Evolutionary conservation across 2,797 vertebrate genomes (phyloP).

Genomic region (Enteromius paludinosus): DNA sequence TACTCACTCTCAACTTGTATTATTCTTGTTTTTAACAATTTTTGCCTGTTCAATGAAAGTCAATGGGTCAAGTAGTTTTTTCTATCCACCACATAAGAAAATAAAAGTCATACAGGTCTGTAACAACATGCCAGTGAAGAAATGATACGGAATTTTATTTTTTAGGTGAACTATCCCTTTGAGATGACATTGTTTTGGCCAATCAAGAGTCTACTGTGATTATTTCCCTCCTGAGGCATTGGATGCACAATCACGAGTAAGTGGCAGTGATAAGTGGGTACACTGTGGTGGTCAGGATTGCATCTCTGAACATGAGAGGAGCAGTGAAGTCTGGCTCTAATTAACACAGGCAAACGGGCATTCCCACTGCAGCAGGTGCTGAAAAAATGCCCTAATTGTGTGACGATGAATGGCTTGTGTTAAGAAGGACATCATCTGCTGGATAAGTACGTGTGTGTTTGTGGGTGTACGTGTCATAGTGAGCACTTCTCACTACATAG

Average conservation of each 20-base stretch:
- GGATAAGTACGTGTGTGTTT: constrained; percentile 50
- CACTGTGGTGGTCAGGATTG: constrained; percentile 42
- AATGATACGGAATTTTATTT: neutral
- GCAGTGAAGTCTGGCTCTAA: constrained; percentile 56
- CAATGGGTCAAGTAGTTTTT: neutral
- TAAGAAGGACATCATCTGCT: constrained; percentile 52
- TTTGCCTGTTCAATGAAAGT: neutral
- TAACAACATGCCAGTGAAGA: neutral
- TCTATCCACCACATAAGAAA: neutral
- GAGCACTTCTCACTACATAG: constrained; percentile 43
- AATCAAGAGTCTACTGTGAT: neutral
- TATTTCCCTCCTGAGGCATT: constrained; percentile 10
- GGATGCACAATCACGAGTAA: constrained; percentile 39
- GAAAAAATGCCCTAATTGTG: constrained; percentile 60
- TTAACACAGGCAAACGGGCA: constrained; percentile 55
- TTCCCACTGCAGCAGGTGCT: constrained; percentile 62
- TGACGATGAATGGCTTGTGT: constrained; percentile 58
- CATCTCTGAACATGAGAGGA: constrained; percentile 43
- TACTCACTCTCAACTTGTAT: neutral
- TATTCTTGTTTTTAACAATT: neutral
- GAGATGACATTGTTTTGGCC: neutral
- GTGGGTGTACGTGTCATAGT: constrained; percentile 50
- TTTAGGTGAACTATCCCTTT: neutral
- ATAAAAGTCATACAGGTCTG: neutral
- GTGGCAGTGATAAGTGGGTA: constrained; percentile 45